Evolutionary conservation across 2,113 vertebrate species (phyloP).

Genomic region (Syngnathus floridae): DNA sequence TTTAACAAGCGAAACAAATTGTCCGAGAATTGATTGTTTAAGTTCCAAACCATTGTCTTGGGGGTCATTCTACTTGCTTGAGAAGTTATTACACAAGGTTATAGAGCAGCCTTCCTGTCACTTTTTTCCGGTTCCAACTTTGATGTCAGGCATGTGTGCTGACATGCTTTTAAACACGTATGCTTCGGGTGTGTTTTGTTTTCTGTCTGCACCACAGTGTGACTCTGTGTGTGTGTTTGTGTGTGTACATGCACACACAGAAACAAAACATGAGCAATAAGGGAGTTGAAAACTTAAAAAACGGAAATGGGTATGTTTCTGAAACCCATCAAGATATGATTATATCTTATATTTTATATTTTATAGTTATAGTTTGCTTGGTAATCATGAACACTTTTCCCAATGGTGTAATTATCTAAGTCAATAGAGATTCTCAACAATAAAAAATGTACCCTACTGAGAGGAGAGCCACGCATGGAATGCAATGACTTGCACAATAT

Average conservation of each 20-base stretch:
- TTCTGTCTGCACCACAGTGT: background rate
- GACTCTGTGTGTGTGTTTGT: slow-evolving; percentile 1
- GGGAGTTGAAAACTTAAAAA: background rate
- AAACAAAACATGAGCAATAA: background rate
- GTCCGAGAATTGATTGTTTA: background rate
- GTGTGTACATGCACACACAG: background rate
- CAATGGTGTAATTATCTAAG: no score
- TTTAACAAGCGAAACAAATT: no score
- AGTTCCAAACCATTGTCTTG: background rate
- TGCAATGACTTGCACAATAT: no score
- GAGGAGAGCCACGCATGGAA: no score
- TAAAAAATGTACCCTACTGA: no score
- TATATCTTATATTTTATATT: no score
- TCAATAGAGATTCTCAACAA: no score
- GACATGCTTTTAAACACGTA: background rate
- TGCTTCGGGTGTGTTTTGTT: slow-evolving; percentile 1
- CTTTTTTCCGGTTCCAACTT: background rate
- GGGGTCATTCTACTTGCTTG: background rate
- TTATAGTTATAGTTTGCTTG: no score
- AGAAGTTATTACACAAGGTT: background rate
- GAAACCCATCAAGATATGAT: no score
- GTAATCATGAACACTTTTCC: no score
- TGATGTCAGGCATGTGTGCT: slow-evolving; percentile 3
- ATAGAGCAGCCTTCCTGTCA: background rate
- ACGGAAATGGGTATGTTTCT: no score